Conservation (phyloP, 2,797 vertebrate genomes). For the Rhinichthys osculus region DNA sequence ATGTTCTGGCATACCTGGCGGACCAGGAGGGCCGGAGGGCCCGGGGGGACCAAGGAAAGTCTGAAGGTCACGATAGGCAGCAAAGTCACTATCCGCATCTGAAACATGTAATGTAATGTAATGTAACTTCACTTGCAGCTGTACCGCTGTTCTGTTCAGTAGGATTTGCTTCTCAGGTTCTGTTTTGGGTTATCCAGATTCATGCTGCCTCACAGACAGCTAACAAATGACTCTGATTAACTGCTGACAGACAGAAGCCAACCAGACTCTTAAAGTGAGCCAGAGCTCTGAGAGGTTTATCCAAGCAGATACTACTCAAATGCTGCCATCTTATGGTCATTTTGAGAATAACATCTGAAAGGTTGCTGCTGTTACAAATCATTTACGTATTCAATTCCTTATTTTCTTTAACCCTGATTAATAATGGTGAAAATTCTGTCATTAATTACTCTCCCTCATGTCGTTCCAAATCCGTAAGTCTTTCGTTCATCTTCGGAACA, state of each 20-base stretch:
- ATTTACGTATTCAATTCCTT: not conserved
- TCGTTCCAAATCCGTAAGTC: too few relatives aligned
- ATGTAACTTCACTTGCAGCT: not conserved
- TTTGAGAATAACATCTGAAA: not conserved
- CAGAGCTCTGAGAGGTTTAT: conserved; percentile 22
- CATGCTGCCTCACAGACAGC: conserved; percentile 65
- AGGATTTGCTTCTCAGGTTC: conserved; percentile 43
- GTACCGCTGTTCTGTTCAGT: conserved; percentile 52
- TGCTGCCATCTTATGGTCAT: conserved; percentile 35
- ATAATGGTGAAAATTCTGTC: too few relatives aligned
- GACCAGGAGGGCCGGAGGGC: conserved; percentile 57
- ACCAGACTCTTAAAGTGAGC: conserved; percentile 56
- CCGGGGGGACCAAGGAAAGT: conserved; percentile 53
- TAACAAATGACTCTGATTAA: conserved; percentile 70
- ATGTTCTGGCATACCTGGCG: conserved; percentile 55
- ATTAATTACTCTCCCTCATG: too few relatives aligned
- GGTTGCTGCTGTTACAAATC: not conserved
- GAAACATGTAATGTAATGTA: not conserved
- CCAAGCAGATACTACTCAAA: not conserved
- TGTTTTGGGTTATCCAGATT: conserved; percentile 51
- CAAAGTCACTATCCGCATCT: conserved; percentile 54
- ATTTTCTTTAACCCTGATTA: too few relatives aligned
- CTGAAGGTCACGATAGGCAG: conserved; percentile 29
- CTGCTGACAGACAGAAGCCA: conserved; percentile 65
- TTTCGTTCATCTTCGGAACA: too few relatives aligned